These are phyloP conservation scores for Osmerus eperlanus DNA, from an alignment of 2,113 vertebrate species.

Conservation along the genomic window DNA sequence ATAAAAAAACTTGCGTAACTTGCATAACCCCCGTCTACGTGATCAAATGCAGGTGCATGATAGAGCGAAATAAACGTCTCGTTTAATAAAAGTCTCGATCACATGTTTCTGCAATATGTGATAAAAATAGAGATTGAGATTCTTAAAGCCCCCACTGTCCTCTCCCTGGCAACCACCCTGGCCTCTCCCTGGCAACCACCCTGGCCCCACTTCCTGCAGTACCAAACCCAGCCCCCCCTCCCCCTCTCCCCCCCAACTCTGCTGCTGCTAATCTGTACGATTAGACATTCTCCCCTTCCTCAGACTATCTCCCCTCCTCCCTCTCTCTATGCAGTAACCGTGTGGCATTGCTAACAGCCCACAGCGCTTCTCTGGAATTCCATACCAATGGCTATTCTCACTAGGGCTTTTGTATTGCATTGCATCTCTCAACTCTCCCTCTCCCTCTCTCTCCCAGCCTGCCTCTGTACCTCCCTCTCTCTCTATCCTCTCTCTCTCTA, in stretches of 20 bases:
- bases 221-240: not conserved
- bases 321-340: conserved; percentile 44
- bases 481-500: conserved; percentile 53
- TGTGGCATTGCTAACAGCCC: conserved; percentile 39
- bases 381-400: conserved; percentile 50
- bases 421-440: conserved; percentile 31
- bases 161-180: not conserved
- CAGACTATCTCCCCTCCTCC: conserved; percentile 1
- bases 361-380: conserved; percentile 55
- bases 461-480: conserved; percentile 44
- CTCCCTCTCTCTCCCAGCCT: conserved; percentile 46
- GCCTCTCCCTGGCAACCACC: not conserved
- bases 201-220: no score
- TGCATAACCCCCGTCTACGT: no score
- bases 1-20: no score
- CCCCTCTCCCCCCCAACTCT: conserved; percentile 10
- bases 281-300: conserved; percentile 4
- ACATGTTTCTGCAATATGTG: no score
- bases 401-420: conserved; percentile 56
- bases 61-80: no score
- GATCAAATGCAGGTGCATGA: no score
- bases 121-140: no score
- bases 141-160: not conserved
- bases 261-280: conserved; percentile 39
- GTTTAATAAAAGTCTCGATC: no score